Conservation (phyloP, 1,140 invertebrate genomes). For the Helicoverpa zea region DNA sequence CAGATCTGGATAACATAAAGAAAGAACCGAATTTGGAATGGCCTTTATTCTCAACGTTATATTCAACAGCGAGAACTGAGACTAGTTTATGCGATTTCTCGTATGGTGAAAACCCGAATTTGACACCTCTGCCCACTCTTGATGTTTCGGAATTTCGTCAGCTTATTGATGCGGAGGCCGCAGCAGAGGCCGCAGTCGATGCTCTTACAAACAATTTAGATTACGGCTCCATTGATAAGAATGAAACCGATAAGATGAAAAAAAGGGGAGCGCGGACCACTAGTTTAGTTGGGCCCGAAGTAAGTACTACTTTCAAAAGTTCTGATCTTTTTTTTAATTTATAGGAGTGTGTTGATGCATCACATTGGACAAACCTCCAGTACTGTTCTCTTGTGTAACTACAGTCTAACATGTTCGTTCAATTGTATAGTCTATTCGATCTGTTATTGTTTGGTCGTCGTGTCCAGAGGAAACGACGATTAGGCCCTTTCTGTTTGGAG, state of each 20-base stretch:
- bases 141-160: slow-evolving; percentile 65
- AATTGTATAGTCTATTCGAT: too few species aligned
- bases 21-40: slow-evolving; percentile 72
- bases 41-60: slow-evolving; percentile 59
- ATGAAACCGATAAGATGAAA: slow-evolving; percentile 58
- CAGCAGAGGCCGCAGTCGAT: neutral
- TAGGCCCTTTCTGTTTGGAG: too few species aligned
- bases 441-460: too few species aligned
- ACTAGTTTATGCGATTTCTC: slow-evolving; percentile 70
- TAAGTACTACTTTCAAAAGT: slow-evolving; percentile 48
- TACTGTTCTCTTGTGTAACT: too few species aligned
- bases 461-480: too few species aligned
- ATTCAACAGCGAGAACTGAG: slow-evolving; percentile 53
- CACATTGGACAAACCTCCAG: too few species aligned
- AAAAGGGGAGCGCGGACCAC: slow-evolving; percentile 60
- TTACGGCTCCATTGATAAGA: neutral
- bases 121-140: slow-evolving; percentile 60
- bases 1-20: slow-evolving; percentile 70
- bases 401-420: too few species aligned
- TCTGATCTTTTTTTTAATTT: neutral
- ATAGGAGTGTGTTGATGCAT: neutral
- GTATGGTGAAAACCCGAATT: slow-evolving; percentile 59
- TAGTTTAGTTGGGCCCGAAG: slow-evolving; percentile 58
- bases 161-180: neutral
- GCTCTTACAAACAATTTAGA: slow-evolving; percentile 5